Evolutionary conservation across 2,888 invertebrate genomes (phyloP).

Genomic region (Clusia tigrina): DNA sequence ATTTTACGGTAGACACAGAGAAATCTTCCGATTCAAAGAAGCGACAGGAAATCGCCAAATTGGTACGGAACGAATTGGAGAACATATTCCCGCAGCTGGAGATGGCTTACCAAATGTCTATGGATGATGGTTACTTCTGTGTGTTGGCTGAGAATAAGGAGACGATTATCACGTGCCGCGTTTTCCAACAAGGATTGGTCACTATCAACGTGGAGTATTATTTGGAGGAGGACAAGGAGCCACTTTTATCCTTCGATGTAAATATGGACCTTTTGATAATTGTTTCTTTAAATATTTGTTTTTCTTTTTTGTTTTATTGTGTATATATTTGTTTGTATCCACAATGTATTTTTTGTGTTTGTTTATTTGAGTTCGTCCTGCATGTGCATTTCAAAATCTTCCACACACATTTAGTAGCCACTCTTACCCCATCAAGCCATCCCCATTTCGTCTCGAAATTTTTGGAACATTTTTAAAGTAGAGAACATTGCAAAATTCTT

Average conservation of each 20-base stretch:
- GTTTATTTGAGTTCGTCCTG: conserved; percentile 25
- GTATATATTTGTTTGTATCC: conserved; percentile 9
- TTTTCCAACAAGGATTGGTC: conserved; percentile 78
- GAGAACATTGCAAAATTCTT: no score
- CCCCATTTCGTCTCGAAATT: no score
- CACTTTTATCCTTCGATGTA: conserved; percentile 81
- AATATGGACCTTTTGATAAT: conserved; percentile 31
- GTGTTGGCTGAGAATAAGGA: conserved; percentile 76
- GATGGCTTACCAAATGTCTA: conserved; percentile 72
- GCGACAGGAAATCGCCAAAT: conserved; percentile 72
- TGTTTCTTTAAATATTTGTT: not conserved
- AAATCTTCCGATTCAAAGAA: conserved; percentile 73
- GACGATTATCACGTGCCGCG: conserved; percentile 74
- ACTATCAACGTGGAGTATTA: conserved; percentile 86
- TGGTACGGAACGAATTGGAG: conserved; percentile 75
- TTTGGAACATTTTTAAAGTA: no score
- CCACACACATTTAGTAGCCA: not conserved
- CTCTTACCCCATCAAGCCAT: no score
- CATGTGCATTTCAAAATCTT: conserved; percentile 17
- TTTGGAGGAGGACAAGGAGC: conserved; percentile 77
- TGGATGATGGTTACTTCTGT: conserved; percentile 76
- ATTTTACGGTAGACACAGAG: conserved; percentile 79
- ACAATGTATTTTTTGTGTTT: conserved; percentile 8
- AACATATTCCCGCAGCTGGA: conserved; percentile 78
- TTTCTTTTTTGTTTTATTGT: conserved; percentile 13